Evolutionary conservation across 92 coral and sea anemone species (phyloP), one percentile per base, ranked within the genome.

Genomic region (Diadumene lineata): DNA sequence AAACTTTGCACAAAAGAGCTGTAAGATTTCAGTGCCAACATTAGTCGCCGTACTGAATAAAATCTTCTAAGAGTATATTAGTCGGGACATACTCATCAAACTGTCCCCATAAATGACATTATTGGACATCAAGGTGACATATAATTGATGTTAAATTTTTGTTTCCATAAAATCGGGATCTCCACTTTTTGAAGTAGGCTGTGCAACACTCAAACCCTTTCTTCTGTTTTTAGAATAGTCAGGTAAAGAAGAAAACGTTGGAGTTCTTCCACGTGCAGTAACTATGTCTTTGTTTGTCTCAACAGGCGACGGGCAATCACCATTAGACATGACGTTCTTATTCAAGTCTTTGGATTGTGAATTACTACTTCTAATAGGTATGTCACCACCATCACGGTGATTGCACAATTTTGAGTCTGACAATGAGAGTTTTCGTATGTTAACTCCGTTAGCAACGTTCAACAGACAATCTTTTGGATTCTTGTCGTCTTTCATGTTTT

Each of bases 161-260:
- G 91, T 86, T 72, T 86, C 91, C 62, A 86, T 58, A 69, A 82
- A 86, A 53, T 86, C 91, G 4, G 76, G 77, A 32, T 72, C 77
- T 27, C 64, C 77, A n/a, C n/a, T n/a, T 56, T 72, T 72, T 0
- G 77, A 56, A 15, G 66, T 56, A 15, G 66, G 16, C 0, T 60
- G 62, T 29, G 66, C 65, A 24, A 72, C 66, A 33, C 77, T 72
- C 7, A 72, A 48, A 11, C 77, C 77, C n/a, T 56, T 72, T 56
- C 77, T 18, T 56, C 77, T 30, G 13, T 27, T 61, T 56, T 26
- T 72, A 53, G 55, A 56, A 46, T 56, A 72, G 19, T 72, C 77
- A n/a, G 77, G 66, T 34, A 72, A 55, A 29, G 50, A 29, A 22
- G 77, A 43, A 23, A 72, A 21, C 25, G 77, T 72, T 21, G 75